Evolutionary conservation across 2,797 vertebrate species (phyloP).

Genomic region (Amblyopsis hoosieri): DNA sequence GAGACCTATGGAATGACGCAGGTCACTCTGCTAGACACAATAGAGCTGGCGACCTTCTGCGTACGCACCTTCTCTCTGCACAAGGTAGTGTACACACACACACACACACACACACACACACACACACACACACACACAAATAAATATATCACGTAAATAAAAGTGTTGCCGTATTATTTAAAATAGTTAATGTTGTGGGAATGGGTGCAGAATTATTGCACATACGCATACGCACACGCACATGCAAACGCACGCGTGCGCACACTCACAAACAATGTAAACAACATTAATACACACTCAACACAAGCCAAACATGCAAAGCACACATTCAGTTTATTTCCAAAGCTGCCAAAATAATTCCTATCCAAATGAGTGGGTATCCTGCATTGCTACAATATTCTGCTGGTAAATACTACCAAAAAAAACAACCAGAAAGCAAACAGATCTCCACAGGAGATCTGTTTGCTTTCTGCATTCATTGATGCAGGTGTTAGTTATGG

Average conservation of each 20-base stretch:
- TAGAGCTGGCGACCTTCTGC: slow-evolving; percentile 94
- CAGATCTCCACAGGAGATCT: slow-evolving; percentile 19
- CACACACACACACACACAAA: slow-evolving; percentile 3
- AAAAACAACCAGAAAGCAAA: background rate
- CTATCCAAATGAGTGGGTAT: slow-evolving; percentile 42
- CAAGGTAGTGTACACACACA: slow-evolving; percentile 79
- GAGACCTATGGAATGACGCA: slow-evolving; percentile 97
- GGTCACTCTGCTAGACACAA: slow-evolving; percentile 92
- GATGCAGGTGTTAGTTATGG: too few relatives aligned
- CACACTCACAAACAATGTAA: slow-evolving; percentile 3
- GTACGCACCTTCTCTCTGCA: slow-evolving; percentile 94
- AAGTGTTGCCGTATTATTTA: too few relatives aligned
- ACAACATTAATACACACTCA: slow-evolving; percentile 8
- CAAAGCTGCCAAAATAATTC: slow-evolving; percentile 23
- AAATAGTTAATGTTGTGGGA: too few relatives aligned
- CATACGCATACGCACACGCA: background rate
- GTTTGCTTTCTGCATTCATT: too few relatives aligned
- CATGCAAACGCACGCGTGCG: slow-evolving; percentile 12
- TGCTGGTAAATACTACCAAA: slow-evolving; percentile 42
- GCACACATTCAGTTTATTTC: slow-evolving; percentile 17
- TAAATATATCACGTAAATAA: background rate
- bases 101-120: background rate
- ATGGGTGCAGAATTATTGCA: too few relatives aligned
- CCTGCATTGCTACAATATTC: slow-evolving; percentile 41
- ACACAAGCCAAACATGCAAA: background rate